Evolutionary conservation across 2,113 vertebrate genomes (phyloP).

Genomic region (Aegypius monachus): DNA sequence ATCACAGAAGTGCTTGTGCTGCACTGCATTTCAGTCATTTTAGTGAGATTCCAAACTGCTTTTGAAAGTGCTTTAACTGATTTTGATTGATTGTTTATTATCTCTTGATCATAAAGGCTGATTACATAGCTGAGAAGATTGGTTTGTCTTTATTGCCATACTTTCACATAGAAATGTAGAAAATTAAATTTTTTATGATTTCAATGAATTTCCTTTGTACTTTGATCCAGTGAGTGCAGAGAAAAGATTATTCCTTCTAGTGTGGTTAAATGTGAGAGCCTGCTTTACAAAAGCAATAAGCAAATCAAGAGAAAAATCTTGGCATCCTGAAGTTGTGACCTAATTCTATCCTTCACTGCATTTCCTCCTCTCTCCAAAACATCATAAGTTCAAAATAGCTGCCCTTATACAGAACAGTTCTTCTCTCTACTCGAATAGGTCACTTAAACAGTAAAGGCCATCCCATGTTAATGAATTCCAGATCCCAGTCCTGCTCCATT

Average conservation of each 20-base stretch:
- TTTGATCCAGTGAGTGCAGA: conserved; percentile 7
- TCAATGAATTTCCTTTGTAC: conserved; percentile 30
- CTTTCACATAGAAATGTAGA: neutral
- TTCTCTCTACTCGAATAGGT: neutral
- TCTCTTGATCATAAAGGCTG: conserved; percentile 53
- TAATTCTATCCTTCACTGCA: conserved; percentile 7
- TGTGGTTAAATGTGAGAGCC: neutral
- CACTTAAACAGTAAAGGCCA: neutral
- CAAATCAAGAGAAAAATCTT: neutral
- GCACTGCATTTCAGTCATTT: conserved; percentile 10
- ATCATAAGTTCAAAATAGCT: neutral
- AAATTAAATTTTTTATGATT: conserved; percentile 9
- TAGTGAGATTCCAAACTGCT: conserved; percentile 27
- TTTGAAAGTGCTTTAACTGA: conserved; percentile 54
- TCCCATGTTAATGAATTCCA: no score
- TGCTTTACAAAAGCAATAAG: neutral
- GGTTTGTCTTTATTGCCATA: conserved; percentile 30
- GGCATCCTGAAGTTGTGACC: neutral
- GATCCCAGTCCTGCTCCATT: no score
- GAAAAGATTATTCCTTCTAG: conserved; percentile 16
- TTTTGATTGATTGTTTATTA: conserved; percentile 23
- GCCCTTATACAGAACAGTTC: neutral
- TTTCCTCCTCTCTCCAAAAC: conserved; percentile 15
- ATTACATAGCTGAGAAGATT: conserved; percentile 50
- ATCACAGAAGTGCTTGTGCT: neutral